A percentile compares a stretch with the other conserved stretches of the same genome.
Conservation (phyloP, 2,113 vertebrate genomes). For the Aegithalos caudatus region DNA sequence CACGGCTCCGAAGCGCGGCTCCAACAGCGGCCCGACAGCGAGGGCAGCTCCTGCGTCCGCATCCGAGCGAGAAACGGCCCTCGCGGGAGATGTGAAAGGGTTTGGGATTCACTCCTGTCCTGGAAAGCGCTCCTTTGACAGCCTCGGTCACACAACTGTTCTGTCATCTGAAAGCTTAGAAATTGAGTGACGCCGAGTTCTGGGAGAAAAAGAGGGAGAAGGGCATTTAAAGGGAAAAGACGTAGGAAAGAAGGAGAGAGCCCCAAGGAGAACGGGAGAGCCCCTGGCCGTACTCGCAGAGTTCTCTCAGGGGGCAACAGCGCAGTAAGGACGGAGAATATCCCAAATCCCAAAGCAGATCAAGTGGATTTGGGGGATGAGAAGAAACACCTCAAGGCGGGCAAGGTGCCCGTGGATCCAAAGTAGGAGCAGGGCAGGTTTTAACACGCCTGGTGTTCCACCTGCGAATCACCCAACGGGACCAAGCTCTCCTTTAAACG, state of each 20-base stretch:
- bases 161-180: background rate
- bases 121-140: background rate
- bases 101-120: background rate
- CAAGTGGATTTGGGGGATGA: background rate
- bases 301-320: background rate
- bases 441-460: accelerated
- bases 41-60: background rate
- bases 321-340: background rate
- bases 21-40: accelerated
- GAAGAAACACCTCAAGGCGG: background rate
- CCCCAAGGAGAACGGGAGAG: background rate
- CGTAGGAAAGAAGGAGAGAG: background rate
- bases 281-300: background rate
- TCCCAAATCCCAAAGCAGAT: background rate
- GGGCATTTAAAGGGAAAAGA: background rate
- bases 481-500: accelerated
- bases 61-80: accelerated
- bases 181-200: background rate
- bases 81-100: accelerated
- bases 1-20: background rate
- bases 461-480: accelerated
- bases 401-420: accelerated
- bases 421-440: background rate
- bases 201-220: background rate
- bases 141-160: accelerated